Evolutionary conservation across 2,888 invertebrate species (phyloP), one percentile per base, ranked within the genome.

Genomic region (Diachrysia chrysitis): DNA sequence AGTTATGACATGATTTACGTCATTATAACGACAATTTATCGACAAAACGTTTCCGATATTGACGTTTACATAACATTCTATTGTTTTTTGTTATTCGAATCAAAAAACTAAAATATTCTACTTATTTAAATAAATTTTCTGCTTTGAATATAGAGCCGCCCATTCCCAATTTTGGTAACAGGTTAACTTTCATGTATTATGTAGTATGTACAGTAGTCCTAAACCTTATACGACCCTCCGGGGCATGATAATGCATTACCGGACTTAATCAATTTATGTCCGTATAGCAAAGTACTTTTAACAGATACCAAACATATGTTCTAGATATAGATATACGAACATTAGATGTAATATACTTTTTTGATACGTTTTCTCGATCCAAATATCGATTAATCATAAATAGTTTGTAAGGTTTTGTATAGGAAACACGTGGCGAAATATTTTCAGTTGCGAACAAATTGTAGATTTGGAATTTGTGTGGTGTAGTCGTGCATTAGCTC

Each of bases 221-320:
- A 21, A 58, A 61, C 23, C n/a, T 54, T 61, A 42, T 3, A 21
- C 37, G 4, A 10, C 1, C 55, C 72, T 32, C 58, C 0, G 2
- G 61, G 23, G 72, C 48, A 17, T 10, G 1, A 6, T 58, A 37
- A 61, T 66, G 55, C 60, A 66, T 71, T 71, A 71, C 58, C 58
- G 58, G 58, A 37, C 58, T 58, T 42, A 16, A 37, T n/a, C 16
- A 42, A 42, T 16, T 23, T 58, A 10, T 7, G 23, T 16, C 37
- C 42, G 42, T 42, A 5, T 1, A 51, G 19, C 42, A n/a, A 42
- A 37, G n/a, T 42, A 42, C n/a, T n/a, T 37, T 42, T 42, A 42
- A 42, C 1, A 42, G n/a, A n/a, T 37, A 37, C 16, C 16, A 37
- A 37, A 16, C 14, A 7, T 42, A 42, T n/a, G 42, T 42, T n/a